These are phyloP conservation scores for Nomia melanderi DNA, from an alignment of 1,140 invertebrate genomes.

Conservation along the genomic window DNA sequence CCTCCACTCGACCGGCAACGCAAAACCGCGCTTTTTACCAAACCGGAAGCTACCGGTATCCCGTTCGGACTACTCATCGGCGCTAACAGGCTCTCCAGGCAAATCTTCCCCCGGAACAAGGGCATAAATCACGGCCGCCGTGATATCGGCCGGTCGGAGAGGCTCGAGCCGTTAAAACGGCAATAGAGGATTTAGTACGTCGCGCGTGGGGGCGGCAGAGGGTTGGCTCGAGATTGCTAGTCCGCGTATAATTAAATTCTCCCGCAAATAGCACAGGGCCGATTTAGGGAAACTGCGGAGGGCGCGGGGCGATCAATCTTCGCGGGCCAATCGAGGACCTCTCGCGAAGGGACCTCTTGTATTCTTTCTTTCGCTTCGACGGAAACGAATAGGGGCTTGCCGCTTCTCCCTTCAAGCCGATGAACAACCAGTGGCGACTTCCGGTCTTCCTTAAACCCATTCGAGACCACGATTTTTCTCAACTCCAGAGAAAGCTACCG, in stretches of 20 bases:
- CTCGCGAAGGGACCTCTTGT: neutral
- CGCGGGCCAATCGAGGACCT: neutral
- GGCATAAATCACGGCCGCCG: neutral
- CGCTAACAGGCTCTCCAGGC: neutral
- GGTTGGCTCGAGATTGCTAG: slow-evolving; percentile 1
- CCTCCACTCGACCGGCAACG: no score
- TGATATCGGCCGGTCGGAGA: neutral
- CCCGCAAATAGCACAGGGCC: slow-evolving; percentile 26
- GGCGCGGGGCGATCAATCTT: slow-evolving; percentile 50
- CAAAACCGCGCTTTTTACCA: neutral
- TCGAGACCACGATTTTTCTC: no score
- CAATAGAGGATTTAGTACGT: slow-evolving; percentile 25
- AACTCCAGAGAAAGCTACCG: no score
- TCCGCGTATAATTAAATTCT: slow-evolving; percentile 59
- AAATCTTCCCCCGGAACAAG: neutral
- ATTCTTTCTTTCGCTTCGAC: slow-evolving; percentile 1
- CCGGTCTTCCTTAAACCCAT: neutral
- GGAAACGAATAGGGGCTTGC: slow-evolving; percentile 21
- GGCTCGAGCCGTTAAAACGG: neutral
- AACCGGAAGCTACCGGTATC: neutral
- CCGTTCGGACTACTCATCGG: neutral
- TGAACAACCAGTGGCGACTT: slow-evolving; percentile 42
- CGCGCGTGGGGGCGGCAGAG: no score
- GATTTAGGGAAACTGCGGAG: slow-evolving; percentile 51
- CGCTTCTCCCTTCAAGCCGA: neutral